A percentile compares a stretch with the other conserved stretches of the same genome.
phyloP scores from a whole-genome alignment of 2,113 vertebrate genomes.

The Limnothrissa miodon region DNA sequence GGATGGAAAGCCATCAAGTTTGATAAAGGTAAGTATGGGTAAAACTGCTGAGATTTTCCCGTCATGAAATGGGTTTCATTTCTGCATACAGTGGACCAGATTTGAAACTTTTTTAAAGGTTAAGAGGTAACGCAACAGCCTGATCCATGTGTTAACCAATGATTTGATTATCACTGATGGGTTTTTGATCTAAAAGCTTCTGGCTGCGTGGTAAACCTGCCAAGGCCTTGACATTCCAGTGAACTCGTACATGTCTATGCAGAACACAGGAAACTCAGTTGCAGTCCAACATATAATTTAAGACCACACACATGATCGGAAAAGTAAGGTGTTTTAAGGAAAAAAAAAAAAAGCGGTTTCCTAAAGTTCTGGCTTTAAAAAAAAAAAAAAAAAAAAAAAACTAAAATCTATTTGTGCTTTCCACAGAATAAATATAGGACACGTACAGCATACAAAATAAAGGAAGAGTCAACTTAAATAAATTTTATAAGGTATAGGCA shows the following conservation, averaged over 20 bases:
- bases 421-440: background rate
- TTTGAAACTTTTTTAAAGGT: background rate
- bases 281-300: background rate
- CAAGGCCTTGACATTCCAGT: background rate
- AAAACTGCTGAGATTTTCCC: too few species aligned
- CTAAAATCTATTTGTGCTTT: background rate
- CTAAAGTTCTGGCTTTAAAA: background rate
- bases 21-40: background rate
- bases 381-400: background rate
- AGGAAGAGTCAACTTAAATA: slow-evolving; percentile 3
- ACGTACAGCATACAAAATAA: slow-evolving; percentile 2
- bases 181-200: background rate
- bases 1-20: background rate
- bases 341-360: background rate
- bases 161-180: background rate
- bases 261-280: background rate
- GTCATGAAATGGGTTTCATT: background rate
- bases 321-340: background rate
- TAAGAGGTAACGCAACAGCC: background rate
- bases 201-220: background rate
- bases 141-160: background rate
- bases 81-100: background rate
- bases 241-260: background rate
- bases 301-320: background rate
- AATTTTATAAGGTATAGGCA: slow-evolving; percentile 1